Evolutionary conservation across 2,113 vertebrate genomes (phyloP).

Genomic region (Odocoileus hemionus): DNA sequence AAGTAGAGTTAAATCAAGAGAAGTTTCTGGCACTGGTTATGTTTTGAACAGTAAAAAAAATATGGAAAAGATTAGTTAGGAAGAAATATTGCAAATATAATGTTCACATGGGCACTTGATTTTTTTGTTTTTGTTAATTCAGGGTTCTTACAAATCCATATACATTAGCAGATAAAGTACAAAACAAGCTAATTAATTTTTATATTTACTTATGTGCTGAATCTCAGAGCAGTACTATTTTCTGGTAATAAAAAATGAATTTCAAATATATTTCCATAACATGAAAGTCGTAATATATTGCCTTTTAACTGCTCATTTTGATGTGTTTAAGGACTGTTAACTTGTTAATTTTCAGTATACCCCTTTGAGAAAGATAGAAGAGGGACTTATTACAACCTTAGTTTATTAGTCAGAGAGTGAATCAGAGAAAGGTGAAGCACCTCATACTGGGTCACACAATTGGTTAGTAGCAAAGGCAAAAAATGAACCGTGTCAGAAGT

Average conservation of each 20-base stretch:
- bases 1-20: not conserved
- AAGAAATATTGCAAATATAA: not conserved
- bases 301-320: constrained; percentile 46
- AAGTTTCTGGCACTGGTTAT: not conserved
- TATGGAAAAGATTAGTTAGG: not conserved
- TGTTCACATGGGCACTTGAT: not conserved
- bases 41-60: not conserved
- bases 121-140: not conserved
- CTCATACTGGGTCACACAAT: constrained; percentile 45
- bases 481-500: constrained; percentile 64
- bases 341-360: constrained; percentile 58
- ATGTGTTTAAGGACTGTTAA: constrained; percentile 56
- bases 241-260: not conserved
- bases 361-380: constrained; percentile 44
- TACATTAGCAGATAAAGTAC: not conserved
- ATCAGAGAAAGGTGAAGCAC: constrained; percentile 38
- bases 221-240: not conserved
- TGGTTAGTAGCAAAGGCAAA: constrained; percentile 54
- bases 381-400: constrained; percentile 41
- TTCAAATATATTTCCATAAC: constrained; percentile 36
- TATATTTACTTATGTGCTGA: not conserved
- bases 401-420: constrained; percentile 61
- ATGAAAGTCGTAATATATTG: constrained; percentile 24
- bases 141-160: not conserved
- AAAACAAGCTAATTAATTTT: not conserved